These are phyloP conservation scores for Solenopsis fugax DNA, from an alignment of 1,140 invertebrate genomes.

Conservation along the genomic window DNA sequence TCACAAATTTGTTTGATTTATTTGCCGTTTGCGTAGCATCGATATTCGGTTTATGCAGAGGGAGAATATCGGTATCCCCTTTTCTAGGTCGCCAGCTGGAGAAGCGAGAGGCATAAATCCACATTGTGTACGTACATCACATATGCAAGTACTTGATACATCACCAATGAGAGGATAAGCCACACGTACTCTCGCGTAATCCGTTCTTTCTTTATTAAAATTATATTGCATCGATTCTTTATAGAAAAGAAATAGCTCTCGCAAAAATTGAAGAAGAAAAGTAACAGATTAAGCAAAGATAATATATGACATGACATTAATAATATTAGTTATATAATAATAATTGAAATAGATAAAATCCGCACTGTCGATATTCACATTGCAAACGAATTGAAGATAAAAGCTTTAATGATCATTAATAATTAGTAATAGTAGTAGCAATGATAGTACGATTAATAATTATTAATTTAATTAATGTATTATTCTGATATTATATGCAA, in stretches of 20 bases:
- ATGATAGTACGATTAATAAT: neutral
- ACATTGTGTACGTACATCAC: neutral
- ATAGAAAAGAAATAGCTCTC: constrained; percentile 5
- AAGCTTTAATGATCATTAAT: neutral
- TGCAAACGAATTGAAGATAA: neutral
- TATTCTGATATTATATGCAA: neutral
- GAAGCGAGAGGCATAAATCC: constrained; percentile 26
- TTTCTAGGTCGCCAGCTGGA: constrained; percentile 38
- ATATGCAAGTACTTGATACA: neutral
- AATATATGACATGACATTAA: neutral
- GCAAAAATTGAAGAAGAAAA: neutral
- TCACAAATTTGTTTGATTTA: constrained; percentile 51
- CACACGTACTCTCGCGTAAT: neutral
- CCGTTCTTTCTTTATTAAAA: constrained; percentile 65
- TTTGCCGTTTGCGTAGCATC: constrained; percentile 38
- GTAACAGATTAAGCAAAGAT: neutral
- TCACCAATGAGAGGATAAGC: constrained; percentile 30
- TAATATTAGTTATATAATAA: neutral
- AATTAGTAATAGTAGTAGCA: neutral
- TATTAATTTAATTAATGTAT: neutral
- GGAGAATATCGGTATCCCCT: constrained; percentile 30
- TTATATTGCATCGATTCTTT: constrained; percentile 28
- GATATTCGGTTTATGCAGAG: constrained; percentile 52
- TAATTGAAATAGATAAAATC: neutral
- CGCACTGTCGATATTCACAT: neutral